A percentile compares a stretch with the other conserved stretches of the same genome.
These are phyloP conservation scores for Bovichtus diacanthus DNA, from an alignment of 2,797 vertebrate genomes.

Conservation along the genomic window DNA sequence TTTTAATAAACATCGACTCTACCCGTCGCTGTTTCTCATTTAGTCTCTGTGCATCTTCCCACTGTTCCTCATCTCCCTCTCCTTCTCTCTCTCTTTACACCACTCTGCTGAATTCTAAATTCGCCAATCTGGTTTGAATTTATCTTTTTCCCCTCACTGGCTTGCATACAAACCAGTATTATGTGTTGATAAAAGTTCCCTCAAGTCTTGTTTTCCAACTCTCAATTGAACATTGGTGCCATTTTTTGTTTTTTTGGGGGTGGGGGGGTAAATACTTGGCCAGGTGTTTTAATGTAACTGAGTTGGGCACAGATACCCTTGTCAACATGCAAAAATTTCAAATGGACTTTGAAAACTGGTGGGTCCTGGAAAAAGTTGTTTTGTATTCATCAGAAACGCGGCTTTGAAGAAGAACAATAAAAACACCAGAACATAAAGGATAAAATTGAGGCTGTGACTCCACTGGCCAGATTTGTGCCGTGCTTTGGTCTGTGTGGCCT, in stretches of 20 bases:
- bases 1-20: conserved; percentile 45
- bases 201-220: conserved; percentile 31
- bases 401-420: conserved; percentile 9
- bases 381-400: not conserved
- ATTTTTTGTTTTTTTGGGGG: no score
- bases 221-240: conserved; percentile 48
- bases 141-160: conserved; percentile 47
- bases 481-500: not conserved
- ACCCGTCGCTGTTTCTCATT: conserved; percentile 53
- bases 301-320: conserved; percentile 30
- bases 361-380: conserved; percentile 15
- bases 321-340: conserved; percentile 36
- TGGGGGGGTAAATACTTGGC: conserved; percentile 31
- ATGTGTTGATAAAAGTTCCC: conserved; percentile 36
- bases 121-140: conserved; percentile 74
- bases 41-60: conserved; percentile 33
- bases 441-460: conserved; percentile 15
- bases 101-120: conserved; percentile 34
- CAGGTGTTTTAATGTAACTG: conserved; percentile 44
- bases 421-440: conserved; percentile 2
- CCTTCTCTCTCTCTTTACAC: conserved; percentile 1
- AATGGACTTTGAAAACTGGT: not conserved
- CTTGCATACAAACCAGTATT: conserved; percentile 32
- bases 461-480: not conserved
- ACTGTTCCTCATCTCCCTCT: conserved; percentile 26